Evolutionary conservation across 2,113 vertebrate species (phyloP), one percentile per base, ranked within the genome.

Genomic region (Heterotis niloticus): DNA sequence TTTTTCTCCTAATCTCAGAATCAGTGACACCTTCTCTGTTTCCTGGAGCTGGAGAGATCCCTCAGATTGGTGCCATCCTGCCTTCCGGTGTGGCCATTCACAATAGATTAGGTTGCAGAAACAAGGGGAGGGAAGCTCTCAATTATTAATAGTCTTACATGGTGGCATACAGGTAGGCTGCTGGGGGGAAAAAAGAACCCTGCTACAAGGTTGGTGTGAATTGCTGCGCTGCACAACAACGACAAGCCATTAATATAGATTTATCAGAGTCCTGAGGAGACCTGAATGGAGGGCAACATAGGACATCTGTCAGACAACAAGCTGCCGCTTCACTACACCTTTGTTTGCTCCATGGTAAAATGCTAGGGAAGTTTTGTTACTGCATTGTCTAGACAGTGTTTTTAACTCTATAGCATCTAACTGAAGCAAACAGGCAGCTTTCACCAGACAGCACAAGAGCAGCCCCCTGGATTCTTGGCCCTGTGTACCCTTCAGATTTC

Each of bases 111-210:
- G 54, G 44, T n/a, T 72, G 77, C 34, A 18, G 54, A 65, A 74
- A 67, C 60, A 72, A 84, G 78, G 26, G 44, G 29, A 66, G 70
- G 60, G 44, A 78, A 60, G 52, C 51, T 76, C 57, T 75, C 75
- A 75, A 74, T 85, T 85, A 81, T 85, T 83, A 85, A 81, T 59
- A 75, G 75, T 75, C 59, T 57, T 26, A 20, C 29, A 68, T 56
- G 76, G 75, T 62, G 64, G 77, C 76, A 29, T 4, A 23, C 64
- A 71, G 20, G 67, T 26, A 17, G 80, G 70, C 77, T 79, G 74
- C 81, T 81, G 59, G 67, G 7, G 26, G 51, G 75, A 76, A 81
- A 72, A 74, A 80, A 81, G 0, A n/a, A 51, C 52, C 64, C 11
- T 28, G 13, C 56, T 73, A 44, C 57, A 56, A 51, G n/a, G 65